These are phyloP conservation scores for Odontocolon sp. DNA, from an alignment of 2,888 invertebrate genomes.

Conservation along the genomic window DNA sequence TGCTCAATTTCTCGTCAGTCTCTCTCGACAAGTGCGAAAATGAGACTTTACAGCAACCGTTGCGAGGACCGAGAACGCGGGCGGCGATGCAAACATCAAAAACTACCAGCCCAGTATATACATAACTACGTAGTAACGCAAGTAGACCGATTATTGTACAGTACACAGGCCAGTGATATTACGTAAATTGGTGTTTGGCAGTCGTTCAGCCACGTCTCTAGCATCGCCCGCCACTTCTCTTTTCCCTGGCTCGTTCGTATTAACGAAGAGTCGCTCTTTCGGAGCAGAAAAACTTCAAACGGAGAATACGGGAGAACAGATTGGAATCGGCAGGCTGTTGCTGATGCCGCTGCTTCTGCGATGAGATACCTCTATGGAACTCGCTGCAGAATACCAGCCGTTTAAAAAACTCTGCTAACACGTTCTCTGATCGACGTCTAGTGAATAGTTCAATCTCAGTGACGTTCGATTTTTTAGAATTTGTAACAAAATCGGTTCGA, in stretches of 20 bases:
- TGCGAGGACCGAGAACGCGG: too few species aligned
- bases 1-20: too few species aligned
- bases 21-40: too few species aligned
- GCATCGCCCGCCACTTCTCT: not conserved
- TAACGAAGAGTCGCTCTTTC: slow-evolving; percentile 24
- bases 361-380: too few species aligned
- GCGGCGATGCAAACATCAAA: too few species aligned
- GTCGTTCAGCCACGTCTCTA: slow-evolving; percentile 50
- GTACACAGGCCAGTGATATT: slow-evolving; percentile 54
- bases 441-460: not conserved
- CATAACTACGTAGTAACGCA: too few species aligned
- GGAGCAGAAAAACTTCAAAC: slow-evolving; percentile 17
- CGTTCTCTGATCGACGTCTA: not conserved
- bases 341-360: not conserved
- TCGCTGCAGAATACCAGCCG: not conserved
- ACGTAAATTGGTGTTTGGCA: slow-evolving; percentile 66
- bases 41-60: too few species aligned
- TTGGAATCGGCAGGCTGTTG: not conserved
- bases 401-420: slow-evolving; percentile 8
- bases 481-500: slow-evolving; percentile 25
- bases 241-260: not conserved
- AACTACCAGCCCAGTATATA: too few species aligned
- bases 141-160: not conserved
- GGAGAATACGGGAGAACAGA: not conserved
- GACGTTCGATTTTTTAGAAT: slow-evolving; percentile 34